Evolutionary conservation across 1,140 invertebrate species (phyloP).

Genomic region (Bactericera cockerelli): DNA sequence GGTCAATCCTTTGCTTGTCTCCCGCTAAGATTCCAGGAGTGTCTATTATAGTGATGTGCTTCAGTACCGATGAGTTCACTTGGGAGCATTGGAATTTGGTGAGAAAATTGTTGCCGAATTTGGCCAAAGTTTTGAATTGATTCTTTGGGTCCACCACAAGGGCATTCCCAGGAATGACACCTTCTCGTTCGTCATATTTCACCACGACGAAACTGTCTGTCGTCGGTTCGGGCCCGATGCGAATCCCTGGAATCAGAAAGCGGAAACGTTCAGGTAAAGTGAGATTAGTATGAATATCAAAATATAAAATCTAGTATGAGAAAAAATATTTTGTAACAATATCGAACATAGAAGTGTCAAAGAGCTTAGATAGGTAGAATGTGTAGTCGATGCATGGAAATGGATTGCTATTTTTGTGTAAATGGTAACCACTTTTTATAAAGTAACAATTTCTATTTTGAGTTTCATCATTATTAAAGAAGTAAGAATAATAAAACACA

Average conservation of each 20-base stretch:
- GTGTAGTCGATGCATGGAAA: too few relatives aligned
- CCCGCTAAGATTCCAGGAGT: conserved; percentile 88
- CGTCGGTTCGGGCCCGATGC: conserved; percentile 90
- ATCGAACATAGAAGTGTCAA: too few relatives aligned
- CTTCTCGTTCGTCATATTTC: conserved; percentile 87
- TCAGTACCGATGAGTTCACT: background rate
- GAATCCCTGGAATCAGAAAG: conserved; percentile 43
- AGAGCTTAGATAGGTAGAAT: too few relatives aligned
- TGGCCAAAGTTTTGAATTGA: conserved; percentile 85
- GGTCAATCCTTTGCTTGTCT: conserved; percentile 90
- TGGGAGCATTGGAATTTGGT: conserved; percentile 64
- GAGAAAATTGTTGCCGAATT: conserved; percentile 95
- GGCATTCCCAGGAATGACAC: conserved; percentile 92
- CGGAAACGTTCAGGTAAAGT: background rate
- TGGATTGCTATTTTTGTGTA: too few relatives aligned
- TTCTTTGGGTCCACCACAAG: conserved; percentile 94
- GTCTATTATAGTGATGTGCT: conserved; percentile 77
- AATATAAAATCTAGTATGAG: too few relatives aligned
- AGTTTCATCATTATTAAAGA: too few relatives aligned
- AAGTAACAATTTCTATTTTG: too few relatives aligned
- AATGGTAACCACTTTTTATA: too few relatives aligned
- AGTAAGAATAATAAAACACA: too few relatives aligned
- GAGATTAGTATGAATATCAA: too few relatives aligned
- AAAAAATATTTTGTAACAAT: too few relatives aligned
- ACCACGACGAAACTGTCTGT: conserved; percentile 96